Evolutionary conservation across 2,113 vertebrate species (phyloP).

Genomic region (Pristiophorus japonicus): DNA sequence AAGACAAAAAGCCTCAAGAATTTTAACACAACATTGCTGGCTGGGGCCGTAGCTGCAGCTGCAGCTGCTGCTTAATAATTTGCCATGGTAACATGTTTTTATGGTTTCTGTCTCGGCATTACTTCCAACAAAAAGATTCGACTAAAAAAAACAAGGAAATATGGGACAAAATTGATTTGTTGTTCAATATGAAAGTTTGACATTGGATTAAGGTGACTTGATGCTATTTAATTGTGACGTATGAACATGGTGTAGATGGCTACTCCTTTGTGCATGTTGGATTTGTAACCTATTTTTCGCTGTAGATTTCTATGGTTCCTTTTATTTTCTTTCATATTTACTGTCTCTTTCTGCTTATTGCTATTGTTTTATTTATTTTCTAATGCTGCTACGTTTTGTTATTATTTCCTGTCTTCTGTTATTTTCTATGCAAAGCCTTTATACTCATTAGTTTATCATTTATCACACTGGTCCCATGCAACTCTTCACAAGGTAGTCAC

Average conservation of each 20-base stretch:
- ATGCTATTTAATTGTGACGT: not conserved
- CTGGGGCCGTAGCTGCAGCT: too few relatives aligned
- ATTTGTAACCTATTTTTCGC: not conserved
- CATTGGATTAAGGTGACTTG: not conserved
- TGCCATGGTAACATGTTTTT: not conserved
- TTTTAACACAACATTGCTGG: not conserved
- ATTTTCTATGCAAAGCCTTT: not conserved
- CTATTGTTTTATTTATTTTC: not conserved
- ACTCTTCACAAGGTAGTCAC: not conserved
- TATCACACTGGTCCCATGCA: not conserved
- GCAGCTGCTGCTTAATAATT: not conserved
- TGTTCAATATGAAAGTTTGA: constrained; percentile 8
- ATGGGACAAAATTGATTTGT: not conserved
- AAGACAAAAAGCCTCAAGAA: not conserved
- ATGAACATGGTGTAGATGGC: not conserved
- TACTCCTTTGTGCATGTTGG: not conserved
- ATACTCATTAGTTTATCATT: not conserved
- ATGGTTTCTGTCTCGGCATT: not conserved
- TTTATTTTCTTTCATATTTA: not conserved
- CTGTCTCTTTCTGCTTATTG: not conserved
- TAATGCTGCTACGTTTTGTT: not conserved
- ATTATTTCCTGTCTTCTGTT: not conserved
- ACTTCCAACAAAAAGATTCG: not conserved
- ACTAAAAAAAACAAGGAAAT: not conserved
- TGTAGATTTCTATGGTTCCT: not conserved